Conservation (phyloP, 2,113 vertebrate species). For the Syngnathus typhle region DNA sequence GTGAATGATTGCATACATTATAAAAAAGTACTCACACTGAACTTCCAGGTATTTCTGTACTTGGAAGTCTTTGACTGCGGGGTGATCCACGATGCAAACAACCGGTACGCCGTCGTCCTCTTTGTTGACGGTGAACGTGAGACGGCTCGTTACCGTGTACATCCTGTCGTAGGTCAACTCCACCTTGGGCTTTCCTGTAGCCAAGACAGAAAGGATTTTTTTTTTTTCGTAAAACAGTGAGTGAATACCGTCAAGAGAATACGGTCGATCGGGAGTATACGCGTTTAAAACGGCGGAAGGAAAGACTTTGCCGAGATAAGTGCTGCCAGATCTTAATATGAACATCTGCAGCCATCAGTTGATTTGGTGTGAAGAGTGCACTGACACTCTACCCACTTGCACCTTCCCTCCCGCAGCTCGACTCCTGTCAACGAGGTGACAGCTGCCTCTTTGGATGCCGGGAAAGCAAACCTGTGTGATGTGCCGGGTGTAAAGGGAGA, state of each 20-base stretch:
- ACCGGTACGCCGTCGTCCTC: conserved; percentile 88
- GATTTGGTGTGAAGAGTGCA: conserved; percentile 20
- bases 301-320: conserved; percentile 18
- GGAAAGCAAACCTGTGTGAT: conserved; percentile 38
- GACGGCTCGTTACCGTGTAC: conserved; percentile 90
- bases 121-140: conserved; percentile 80
- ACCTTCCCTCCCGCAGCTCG: conserved; percentile 15
- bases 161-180: conserved; percentile 83
- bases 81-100: conserved; percentile 90
- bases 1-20: not conserved
- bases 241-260: not conserved
- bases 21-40: conserved; percentile 78
- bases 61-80: conserved; percentile 90
- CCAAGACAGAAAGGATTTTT: not conserved
- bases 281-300: conserved; percentile 12
- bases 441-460: conserved; percentile 46
- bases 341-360: conserved; percentile 20
- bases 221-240: not conserved
- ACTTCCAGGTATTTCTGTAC: conserved; percentile 94
- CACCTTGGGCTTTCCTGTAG: conserved; percentile 79
- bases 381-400: conserved; percentile 9
- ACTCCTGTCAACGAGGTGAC: conserved; percentile 35
- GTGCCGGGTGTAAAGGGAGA: conserved; percentile 34
- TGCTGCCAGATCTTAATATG: conserved; percentile 17
- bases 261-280: not conserved